These are phyloP conservation scores for Semicossyphus pulcher DNA, from an alignment of 2,113 vertebrate genomes.

Conservation along the genomic window DNA sequence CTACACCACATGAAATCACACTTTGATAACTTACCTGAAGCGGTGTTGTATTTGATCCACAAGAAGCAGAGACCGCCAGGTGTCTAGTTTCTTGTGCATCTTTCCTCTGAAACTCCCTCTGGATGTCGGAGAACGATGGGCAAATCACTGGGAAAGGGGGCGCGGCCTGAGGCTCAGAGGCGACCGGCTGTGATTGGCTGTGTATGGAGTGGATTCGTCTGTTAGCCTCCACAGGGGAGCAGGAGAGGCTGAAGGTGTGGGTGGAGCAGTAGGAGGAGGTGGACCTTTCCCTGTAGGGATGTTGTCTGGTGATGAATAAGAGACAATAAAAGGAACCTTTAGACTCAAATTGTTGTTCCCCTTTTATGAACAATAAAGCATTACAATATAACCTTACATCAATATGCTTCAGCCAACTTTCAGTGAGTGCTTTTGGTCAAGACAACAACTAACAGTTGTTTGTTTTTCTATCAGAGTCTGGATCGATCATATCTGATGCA, in stretches of 20 bases:
- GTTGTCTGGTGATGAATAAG: slow-evolving; percentile 39
- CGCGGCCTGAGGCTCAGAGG: slow-evolving; percentile 35
- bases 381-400: too few species aligned
- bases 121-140: slow-evolving; percentile 52
- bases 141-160: slow-evolving; percentile 21
- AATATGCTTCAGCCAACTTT: too few species aligned
- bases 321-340: background rate
- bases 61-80: background rate
- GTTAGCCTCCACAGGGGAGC: slow-evolving; percentile 51
- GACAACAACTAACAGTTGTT: too few species aligned
- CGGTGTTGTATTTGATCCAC: background rate
- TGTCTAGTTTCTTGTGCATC: slow-evolving; percentile 1
- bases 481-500: too few species aligned
- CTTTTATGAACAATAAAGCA: too few species aligned
- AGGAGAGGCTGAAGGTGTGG: slow-evolving; percentile 61
- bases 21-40: too few species aligned
- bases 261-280: slow-evolving; percentile 60
- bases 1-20: slow-evolving; percentile 6
- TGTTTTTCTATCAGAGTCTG: too few species aligned
- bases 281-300: slow-evolving; percentile 11
- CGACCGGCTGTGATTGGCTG: slow-evolving; percentile 51
- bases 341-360: too few species aligned
- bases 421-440: too few species aligned
- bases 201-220: slow-evolving; percentile 48
- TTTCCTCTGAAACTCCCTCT: slow-evolving; percentile 50